Evolutionary conservation across 2,113 vertebrate species (phyloP).

Genomic region (Numida meleagris): DNA sequence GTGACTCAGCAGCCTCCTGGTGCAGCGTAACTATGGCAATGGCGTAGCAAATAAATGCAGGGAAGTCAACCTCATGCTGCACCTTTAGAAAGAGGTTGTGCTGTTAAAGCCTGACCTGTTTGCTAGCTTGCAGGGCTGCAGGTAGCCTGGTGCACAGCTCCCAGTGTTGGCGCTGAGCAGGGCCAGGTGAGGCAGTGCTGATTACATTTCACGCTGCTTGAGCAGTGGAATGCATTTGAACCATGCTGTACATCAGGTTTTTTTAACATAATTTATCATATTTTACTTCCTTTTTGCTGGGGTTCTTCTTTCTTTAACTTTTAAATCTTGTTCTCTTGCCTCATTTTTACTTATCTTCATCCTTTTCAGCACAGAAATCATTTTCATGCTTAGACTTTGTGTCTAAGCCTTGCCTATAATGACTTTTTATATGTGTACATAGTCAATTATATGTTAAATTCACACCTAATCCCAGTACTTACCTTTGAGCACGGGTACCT

Average conservation of each 20-base stretch:
- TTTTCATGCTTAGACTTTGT: neutral
- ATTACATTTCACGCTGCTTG: neutral
- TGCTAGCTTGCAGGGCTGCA: neutral
- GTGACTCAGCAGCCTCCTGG: conserved; percentile 15
- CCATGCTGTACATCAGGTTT: neutral
- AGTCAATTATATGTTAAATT: neutral
- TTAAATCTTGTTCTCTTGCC: neutral
- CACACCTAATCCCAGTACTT: neutral
- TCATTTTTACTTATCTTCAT: neutral
- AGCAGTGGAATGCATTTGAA: neutral
- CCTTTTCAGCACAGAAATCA: neutral
- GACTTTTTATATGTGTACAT: neutral
- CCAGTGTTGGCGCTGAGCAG: neutral
- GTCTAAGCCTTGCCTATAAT: neutral
- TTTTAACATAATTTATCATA: neutral
- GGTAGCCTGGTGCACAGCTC: neutral
- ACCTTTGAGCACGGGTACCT: neutral
- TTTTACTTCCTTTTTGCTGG: neutral
- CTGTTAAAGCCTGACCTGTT: neutral
- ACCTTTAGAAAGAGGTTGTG: neutral
- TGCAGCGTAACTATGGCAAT: neutral
- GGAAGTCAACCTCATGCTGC: neutral
- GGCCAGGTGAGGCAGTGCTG: neutral
- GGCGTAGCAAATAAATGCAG: neutral
- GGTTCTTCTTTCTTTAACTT: neutral